Evolutionary conservation across 2,113 vertebrate genomes (phyloP), one percentile per base, ranked within the genome.

Genomic region (Riparia riparia): DNA sequence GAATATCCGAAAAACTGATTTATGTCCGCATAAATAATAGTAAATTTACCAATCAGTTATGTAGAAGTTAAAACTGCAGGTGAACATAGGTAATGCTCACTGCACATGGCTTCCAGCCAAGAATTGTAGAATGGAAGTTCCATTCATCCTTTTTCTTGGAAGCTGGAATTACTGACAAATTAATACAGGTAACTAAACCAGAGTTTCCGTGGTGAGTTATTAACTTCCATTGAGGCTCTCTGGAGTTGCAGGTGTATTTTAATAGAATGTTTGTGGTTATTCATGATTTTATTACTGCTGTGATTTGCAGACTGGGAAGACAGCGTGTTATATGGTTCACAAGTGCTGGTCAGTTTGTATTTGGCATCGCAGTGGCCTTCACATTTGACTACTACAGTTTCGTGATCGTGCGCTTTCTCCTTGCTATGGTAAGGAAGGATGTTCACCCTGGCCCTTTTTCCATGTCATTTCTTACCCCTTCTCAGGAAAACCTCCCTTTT

Each of bases 301-400:
- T 96, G 54, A 58, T 95, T 81, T 89, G n/a, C 97, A 99, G 99
- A 86, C 61, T 99, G 50, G 99, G 99, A 54, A 98, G 99, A 84
- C 98, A 97, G 17, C 97, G 92, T 88, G 97, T 99, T 78, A 96
- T 99, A 56, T 99, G 98, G 98, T 86, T 97, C 80, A 99, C 98
- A 86, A 99, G 99, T 65, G 56, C 98, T 5, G 97, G 98, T 56
- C 98, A 99, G 92, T 99, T 99, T 97, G 95, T 95, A 4, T 98
- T 99, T 22, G 99, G 99, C 51, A 90, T 99, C 4, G 66, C 94
- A 10, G 98, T 98, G 41, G 99, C 99, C 1, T 99, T 99, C 92
- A 98, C 98, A 2, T 97, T 97, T 93, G 98, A 99, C 97, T 99
- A 99, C 97, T 99, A 98, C 93, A 96, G 98, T 63, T 99, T 99